phyloP scores from a whole-genome alignment of 2,888 invertebrate species.

The Carcina quercana region DNA sequence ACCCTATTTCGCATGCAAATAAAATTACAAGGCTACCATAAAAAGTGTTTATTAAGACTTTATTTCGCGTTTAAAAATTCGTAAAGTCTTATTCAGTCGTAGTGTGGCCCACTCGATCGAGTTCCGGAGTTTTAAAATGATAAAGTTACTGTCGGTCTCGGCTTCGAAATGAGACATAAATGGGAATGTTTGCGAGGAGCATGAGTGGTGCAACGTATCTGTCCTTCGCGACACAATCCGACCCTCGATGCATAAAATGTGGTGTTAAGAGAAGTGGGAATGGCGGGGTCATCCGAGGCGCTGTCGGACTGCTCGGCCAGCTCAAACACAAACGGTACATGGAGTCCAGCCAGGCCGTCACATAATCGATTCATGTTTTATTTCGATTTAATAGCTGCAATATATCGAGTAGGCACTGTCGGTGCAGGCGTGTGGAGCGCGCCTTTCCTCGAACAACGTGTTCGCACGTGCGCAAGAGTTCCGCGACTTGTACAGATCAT shows the following conservation, averaged over 20 bases:
- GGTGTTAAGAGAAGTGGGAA: constrained; percentile 37
- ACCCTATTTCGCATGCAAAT: constrained; percentile 63
- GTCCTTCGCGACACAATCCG: constrained; percentile 50
- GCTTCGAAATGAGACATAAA: constrained; percentile 60
- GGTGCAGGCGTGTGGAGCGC: constrained; percentile 11
- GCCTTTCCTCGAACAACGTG: not conserved
- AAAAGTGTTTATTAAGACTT: constrained; percentile 69
- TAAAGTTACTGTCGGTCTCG: constrained; percentile 51
- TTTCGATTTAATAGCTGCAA: constrained; percentile 41
- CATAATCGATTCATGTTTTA: constrained; percentile 56
- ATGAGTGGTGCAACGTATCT: constrained; percentile 47
- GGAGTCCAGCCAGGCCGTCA: constrained; percentile 12
- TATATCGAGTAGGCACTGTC: constrained; percentile 26
- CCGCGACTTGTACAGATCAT: constrained; percentile 18
- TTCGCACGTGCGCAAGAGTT: constrained; percentile 5
- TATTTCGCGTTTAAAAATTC: constrained; percentile 63
- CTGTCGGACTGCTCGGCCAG: not conserved
- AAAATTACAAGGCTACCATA: constrained; percentile 64
- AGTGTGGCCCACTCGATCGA: constrained; percentile 41
- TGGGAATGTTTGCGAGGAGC: constrained; percentile 52
- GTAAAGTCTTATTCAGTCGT: constrained; percentile 64
- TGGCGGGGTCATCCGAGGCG: not conserved
- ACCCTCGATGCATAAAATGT: constrained; percentile 54
- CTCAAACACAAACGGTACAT: not conserved
- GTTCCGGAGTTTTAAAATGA: constrained; percentile 60